phyloP scores from a whole-genome alignment of 2,113 vertebrate species.

The Tupaia chinensis region DNA sequence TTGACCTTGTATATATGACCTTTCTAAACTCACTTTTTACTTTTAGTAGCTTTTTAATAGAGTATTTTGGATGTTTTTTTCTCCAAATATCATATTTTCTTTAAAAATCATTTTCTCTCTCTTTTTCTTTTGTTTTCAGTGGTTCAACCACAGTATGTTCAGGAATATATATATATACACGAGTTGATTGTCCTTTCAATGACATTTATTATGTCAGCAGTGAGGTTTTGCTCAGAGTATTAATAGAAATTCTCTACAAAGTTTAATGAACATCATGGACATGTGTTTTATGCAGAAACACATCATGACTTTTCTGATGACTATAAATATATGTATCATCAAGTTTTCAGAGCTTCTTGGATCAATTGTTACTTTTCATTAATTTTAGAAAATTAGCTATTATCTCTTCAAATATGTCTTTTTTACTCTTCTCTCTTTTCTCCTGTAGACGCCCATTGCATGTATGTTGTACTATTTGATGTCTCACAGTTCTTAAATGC shows the following conservation, averaged over 20 bases:
- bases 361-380: not conserved
- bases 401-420: not conserved
- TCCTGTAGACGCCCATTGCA: not conserved
- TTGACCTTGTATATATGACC: not conserved
- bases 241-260: too few relatives aligned
- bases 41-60: not conserved
- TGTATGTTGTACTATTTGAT: not conserved
- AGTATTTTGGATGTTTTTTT: not conserved
- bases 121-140: not conserved
- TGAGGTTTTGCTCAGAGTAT: too few relatives aligned
- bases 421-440: not conserved
- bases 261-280: too few relatives aligned
- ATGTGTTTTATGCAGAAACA: too few relatives aligned
- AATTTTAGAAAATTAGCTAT: not conserved
- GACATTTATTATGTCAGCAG: too few relatives aligned
- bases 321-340: too few relatives aligned
- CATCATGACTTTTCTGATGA: too few relatives aligned
- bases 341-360: not conserved
- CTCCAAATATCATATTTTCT: not conserved
- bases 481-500: not conserved
- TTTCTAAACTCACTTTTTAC: not conserved
- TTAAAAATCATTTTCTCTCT: not conserved
- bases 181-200: too few relatives aligned
- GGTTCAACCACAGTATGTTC: not conserved
- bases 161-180: too few relatives aligned